Evolutionary conservation across 2,797 vertebrate species (phyloP), one percentile per base, ranked within the genome.

Genomic region (Neoniphon sammara): DNA sequence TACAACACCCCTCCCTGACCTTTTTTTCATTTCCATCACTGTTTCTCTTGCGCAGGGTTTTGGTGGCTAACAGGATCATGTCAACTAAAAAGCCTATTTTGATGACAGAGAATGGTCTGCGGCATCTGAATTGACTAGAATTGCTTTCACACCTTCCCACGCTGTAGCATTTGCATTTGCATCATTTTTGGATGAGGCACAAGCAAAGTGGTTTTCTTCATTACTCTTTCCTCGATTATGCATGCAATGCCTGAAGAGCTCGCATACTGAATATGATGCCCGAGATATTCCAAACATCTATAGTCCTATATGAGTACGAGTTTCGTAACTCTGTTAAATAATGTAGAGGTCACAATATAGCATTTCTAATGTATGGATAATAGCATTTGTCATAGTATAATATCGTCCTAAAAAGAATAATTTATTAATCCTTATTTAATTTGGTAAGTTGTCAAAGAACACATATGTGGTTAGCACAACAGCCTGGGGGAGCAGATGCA

Each of bases 61-160:
- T 56, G 49, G 60, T 63, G 74, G 47, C 78, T 82, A 85, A 87
- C 78, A 68, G 76, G 69, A 85, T 86, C 76, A 80, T 62, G 74
- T 87, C 47, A 54, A 69, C 62, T 83, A 81, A 88, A 88, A 84
- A 67, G 57, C 49, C 70, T 70, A 75, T 88, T 85, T 85, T 85
- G 60, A 78, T 27, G 39, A 80, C 68, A 63, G 71, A 70, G 75
- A 87, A 70, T 50, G 44, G 76, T 81, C 79, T 30, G 70, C 70
- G 65, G 70, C 58, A 66, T 77, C 70, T 80, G 77, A 86, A 86
- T 80, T 46, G 75, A 86, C 59, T 71, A 60, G 74, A 88, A 89
- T 86, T 77, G 81, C 78, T 85, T 88, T 89, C 86, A 85, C 87
- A 89, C 78, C 85, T 85, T 89, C 87, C 88, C 87, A 87, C 87